These are phyloP conservation scores for Channa striata DNA, from an alignment of 2,797 vertebrate genomes.

Conservation along the genomic window DNA sequence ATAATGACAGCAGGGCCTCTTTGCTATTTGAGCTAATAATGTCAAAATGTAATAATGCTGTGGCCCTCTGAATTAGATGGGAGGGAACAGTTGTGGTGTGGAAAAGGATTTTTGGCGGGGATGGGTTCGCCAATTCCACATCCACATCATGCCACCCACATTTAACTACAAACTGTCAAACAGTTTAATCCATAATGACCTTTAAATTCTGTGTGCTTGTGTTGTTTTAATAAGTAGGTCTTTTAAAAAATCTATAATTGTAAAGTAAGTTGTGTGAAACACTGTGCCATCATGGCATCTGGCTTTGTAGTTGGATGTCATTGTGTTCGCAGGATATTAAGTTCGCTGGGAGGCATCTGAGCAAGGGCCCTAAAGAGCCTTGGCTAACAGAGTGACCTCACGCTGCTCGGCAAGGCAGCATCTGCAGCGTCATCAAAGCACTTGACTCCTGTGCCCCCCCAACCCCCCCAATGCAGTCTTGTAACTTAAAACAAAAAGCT, in stretches of 20 bases:
- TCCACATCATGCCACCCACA: slow-evolving; percentile 58
- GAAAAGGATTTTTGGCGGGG: slow-evolving; percentile 48
- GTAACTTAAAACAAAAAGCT: slow-evolving; percentile 71
- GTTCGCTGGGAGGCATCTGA: slow-evolving; percentile 48
- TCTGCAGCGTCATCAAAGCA: slow-evolving; percentile 76
- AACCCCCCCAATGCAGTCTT: slow-evolving; percentile 41
- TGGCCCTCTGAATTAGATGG: slow-evolving; percentile 73
- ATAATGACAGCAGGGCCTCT: slow-evolving; percentile 84
- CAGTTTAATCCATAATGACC: slow-evolving; percentile 81
- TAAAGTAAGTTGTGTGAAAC: slow-evolving; percentile 8
- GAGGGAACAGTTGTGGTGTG: slow-evolving; percentile 63
- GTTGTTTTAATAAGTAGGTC: not conserved
- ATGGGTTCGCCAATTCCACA: slow-evolving; percentile 42
- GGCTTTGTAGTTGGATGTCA: slow-evolving; percentile 24
- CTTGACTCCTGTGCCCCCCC: slow-evolving; percentile 48
- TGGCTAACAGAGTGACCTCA: slow-evolving; percentile 64
- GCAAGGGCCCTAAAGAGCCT: slow-evolving; percentile 38
- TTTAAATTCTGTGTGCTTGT: slow-evolving; percentile 68
- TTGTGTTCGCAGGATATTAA: slow-evolving; percentile 49
- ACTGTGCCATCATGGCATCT: slow-evolving; percentile 11
- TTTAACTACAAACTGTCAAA: slow-evolving; percentile 72
- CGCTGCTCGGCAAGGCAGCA: slow-evolving; percentile 56
- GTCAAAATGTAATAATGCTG: slow-evolving; percentile 83
- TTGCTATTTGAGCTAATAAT: slow-evolving; percentile 85
- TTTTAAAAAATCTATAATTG: slow-evolving; percentile 11